phyloP scores from a whole-genome alignment of 1,140 invertebrate genomes.

The Zophobas atratus region DNA sequence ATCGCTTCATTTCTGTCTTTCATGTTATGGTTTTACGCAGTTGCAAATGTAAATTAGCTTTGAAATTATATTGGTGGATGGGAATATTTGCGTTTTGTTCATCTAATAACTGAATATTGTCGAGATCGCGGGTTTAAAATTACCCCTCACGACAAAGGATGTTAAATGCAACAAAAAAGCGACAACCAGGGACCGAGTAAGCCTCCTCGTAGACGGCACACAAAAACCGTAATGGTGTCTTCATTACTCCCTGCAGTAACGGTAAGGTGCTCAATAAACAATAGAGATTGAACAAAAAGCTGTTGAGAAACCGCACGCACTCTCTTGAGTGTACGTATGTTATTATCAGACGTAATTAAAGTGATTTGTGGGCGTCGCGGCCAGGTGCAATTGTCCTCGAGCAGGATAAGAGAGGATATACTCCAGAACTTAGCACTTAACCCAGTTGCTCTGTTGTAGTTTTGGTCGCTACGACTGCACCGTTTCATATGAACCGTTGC shows the following conservation, averaged over 20 bases:
- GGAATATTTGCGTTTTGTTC: constrained; percentile 9
- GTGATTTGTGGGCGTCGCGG: constrained; percentile 55
- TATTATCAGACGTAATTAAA: constrained; percentile 57
- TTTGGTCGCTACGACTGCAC: constrained; percentile 13
- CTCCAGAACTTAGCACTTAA: constrained; percentile 48
- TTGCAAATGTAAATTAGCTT: background rate
- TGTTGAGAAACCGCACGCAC: constrained; percentile 44
- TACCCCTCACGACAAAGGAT: constrained; percentile 16
- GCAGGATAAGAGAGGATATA: constrained; percentile 54
- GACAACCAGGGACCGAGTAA: background rate
- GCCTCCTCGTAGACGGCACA: background rate
- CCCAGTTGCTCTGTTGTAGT: constrained; percentile 41
- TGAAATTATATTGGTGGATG: constrained; percentile 5
- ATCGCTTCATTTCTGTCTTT: background rate
- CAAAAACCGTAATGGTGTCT: constrained; percentile 30
- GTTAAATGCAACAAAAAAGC: constrained; percentile 35
- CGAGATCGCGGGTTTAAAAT: constrained; percentile 18
- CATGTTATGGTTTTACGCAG: background rate
- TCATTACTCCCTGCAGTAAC: constrained; percentile 23
- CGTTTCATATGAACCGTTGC: background rate
- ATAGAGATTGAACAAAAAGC: constrained; percentile 35
- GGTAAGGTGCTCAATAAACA: constrained; percentile 34
- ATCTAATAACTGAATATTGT: constrained; percentile 26
- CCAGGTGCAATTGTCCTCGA: constrained; percentile 59
- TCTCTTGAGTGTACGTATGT: constrained; percentile 49